Evolutionary conservation across 2,797 vertebrate genomes (phyloP), one percentile per base, ranked within the genome.

Genomic region (Ictinia mississippiensis): DNA sequence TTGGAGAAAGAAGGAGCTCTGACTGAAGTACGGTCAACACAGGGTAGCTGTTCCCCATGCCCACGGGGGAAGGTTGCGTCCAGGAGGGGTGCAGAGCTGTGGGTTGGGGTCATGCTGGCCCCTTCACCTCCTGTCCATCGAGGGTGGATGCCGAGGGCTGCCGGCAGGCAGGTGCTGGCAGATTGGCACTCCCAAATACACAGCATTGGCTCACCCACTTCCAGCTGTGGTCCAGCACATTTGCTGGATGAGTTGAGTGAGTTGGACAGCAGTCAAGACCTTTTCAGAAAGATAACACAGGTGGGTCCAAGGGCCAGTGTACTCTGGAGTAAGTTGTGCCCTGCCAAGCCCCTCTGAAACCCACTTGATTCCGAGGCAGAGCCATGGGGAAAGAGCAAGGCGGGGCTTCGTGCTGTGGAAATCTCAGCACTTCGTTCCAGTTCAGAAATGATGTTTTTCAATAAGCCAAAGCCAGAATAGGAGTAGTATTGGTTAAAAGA

Each of bases 111-210:
- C 50, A 28, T 20, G 22, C 23, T 52, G 29, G 21, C 21, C 22
- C 15, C 17, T 56, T 58, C 4, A 0, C 15, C 8, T 11, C 17
- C 29, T 2, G 1, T 31, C 58, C 9, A 15, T 42, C 0, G 2
- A 44, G 44, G 18, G 15, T 50, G 73, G 61, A 26, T 61, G 61
- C 42, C 1, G 5, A 82, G 56, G 33, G 37, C 49, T 63, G 35
- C 37, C 1, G 1, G 12, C 15, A 79, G 38, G 52, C 29, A 40
- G 44, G 12, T 89, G 56, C 19, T 5, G 2, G 38, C 28, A 80
- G 81, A 47, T 31, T 31, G 52, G 35, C 40, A 49, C 23, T 86
- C n/a, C 85, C 38, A 42, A 79, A 55, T 26, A n/a, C 5, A 6
- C 22, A 68, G n/a, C 1, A 1, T 14, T 50, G 42, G 31, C 55